Evolutionary conservation across 2,113 vertebrate species (phyloP), one percentile per base, ranked within the genome.

Genomic region (Chamaetylas fuelleborni): DNA sequence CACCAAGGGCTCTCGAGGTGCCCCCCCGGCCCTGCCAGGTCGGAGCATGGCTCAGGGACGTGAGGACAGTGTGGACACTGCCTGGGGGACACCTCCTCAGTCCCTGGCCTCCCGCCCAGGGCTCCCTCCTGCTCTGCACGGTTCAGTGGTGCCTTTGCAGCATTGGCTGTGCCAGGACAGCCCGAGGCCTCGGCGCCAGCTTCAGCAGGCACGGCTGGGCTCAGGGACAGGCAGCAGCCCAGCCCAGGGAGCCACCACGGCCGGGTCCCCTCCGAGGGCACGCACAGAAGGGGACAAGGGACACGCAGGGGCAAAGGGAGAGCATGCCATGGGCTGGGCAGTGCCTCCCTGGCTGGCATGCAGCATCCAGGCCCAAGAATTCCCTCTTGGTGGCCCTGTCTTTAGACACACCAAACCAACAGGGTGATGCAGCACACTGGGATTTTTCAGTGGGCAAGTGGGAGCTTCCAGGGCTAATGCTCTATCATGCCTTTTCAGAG

Each of bases 71-170:
- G 11, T 0, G 45, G 85, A 23, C 26, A 4, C 42, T 34, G 88
- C 19, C 26, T 1, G 47, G 85, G 90, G 56, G 64, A 92, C 84
- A 70, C 84, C 80, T 72, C 91, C 53, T 10, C 34, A 6, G 89
- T 78, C 65, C 4, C 88, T 65, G 91, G 92, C 85, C 79, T 85
- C 31, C 47, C 60, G 94, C 91, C 82, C 74, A 29, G 28, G 94
- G 94, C 91, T 93, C 74, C 92, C 85, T 91, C 94, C 91, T 88
- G 91, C 85, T 88, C 91, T 67, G 65, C 88, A 94, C 43, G 91
- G 31, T 91, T 93, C 95, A 94, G 90, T 11, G 88, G 34, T 19
- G 73, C 92, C 88, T 73, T 28, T 3, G 13, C 3, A 89, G 90
- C 88, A 2, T 2, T 2, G 2, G 1, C 72, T 20, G 65, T 81